Evolutionary conservation across 1,140 invertebrate genomes (phyloP).

Genomic region (Ceratina calcarata): DNA sequence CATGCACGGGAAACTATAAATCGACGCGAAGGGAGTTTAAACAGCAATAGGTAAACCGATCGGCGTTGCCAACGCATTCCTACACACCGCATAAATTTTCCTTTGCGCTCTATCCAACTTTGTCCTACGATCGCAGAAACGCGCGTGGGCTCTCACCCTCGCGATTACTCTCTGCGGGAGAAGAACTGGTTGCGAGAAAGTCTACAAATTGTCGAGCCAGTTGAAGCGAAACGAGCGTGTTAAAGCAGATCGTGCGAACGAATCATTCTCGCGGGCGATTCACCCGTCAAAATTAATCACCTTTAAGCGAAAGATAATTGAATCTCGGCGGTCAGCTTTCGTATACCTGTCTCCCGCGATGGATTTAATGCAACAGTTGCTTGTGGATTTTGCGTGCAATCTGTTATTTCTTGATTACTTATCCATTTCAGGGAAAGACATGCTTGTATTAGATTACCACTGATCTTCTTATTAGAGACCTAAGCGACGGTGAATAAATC

Average conservation of each 20-base stretch:
- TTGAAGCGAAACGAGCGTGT: conserved; percentile 15
- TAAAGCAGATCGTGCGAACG: not conserved
- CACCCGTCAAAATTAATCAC: conserved; percentile 28
- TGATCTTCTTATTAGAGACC: not conserved
- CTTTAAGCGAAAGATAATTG: not conserved
- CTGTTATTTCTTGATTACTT: too few species aligned
- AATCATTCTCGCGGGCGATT: conserved; percentile 7
- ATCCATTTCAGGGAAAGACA: too few species aligned
- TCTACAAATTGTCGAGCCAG: conserved; percentile 17
- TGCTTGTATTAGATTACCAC: too few species aligned
- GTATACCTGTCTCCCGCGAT: too few species aligned
- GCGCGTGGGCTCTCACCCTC: conserved; percentile 36
- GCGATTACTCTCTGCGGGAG: conserved; percentile 17
- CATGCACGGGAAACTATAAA: conserved; percentile 59
- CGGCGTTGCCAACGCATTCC: conserved; percentile 19
- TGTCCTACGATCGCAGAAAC: conserved; percentile 35
- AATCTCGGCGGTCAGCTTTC: not conserved
- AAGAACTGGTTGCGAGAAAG: not conserved
- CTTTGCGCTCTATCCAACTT: conserved; percentile 40
- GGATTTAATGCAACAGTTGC: too few species aligned
- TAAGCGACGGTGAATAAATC: not conserved
- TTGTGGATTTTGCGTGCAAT: too few species aligned
- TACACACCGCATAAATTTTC: conserved; percentile 50
- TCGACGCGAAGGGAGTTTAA: conserved; percentile 50
- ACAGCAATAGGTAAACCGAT: conserved; percentile 55